Conservation (phyloP, 2,888 invertebrate species). For the Aporophyla lueneburgensis region DNA sequence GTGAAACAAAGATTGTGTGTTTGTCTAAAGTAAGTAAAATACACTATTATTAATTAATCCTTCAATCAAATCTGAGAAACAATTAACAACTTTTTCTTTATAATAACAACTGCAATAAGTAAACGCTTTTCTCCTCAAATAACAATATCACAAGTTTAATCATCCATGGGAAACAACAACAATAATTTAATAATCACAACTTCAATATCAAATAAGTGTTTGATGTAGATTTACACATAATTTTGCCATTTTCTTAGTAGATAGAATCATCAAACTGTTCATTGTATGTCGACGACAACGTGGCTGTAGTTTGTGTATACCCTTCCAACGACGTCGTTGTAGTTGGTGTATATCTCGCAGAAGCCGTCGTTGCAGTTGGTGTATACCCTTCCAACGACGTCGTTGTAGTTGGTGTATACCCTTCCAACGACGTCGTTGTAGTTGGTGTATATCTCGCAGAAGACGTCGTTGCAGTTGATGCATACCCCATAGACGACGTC, state of each 20-base stretch:
- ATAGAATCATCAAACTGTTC: conserved; percentile 34
- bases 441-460: conserved; percentile 15
- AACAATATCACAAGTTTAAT: conserved; percentile 43
- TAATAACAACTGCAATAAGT: conserved; percentile 12
- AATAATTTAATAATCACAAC: conserved; percentile 40
- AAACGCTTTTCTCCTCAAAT: conserved; percentile 43
- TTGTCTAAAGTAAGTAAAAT: conserved; percentile 43
- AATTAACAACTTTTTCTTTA: conserved; percentile 21
- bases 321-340: conserved; percentile 37
- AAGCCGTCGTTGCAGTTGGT: conserved; percentile 16
- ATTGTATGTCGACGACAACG: conserved; percentile 25
- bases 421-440: conserved; percentile 40
- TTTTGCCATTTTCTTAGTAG: conserved; percentile 48
- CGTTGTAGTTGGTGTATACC: conserved; percentile 32
- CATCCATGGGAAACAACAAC: conserved; percentile 41
- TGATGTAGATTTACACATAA: conserved; percentile 46
- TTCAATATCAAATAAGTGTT: conserved; percentile 41
- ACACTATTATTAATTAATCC: conserved; percentile 43
- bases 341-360: conserved; percentile 23
- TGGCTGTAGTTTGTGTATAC: conserved; percentile 33
- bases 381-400: conserved; percentile 23
- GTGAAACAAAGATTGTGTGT: conserved; percentile 44
- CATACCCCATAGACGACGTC: conserved; percentile 37
- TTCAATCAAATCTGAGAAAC: conserved; percentile 43
- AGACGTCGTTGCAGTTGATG: conserved; percentile 21